These are phyloP conservation scores for Pseudachorutes palmiensis DNA, from an alignment of 1,140 invertebrate species.

Conservation along the genomic window DNA sequence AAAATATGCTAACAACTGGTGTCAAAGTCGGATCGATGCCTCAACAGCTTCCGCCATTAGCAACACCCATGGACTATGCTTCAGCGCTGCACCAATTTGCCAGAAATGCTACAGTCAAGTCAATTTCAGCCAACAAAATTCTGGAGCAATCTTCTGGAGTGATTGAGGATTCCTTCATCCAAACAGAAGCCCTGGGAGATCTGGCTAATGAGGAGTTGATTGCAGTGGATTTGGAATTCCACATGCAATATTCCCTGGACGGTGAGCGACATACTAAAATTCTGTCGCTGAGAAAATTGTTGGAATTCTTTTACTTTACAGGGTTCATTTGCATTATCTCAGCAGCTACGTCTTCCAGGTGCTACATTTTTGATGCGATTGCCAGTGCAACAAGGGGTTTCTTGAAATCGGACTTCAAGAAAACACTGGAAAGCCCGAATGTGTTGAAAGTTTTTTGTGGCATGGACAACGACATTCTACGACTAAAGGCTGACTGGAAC, in stretches of 20 bases:
- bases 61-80: not conserved
- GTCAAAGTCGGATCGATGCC: too few relatives aligned
- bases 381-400: not conserved
- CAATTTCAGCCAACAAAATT: not conserved
- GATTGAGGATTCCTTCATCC: not conserved
- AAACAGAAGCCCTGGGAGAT: not conserved
- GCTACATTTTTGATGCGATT: not conserved
- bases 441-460: conserved; percentile 10
- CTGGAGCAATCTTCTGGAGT: not conserved
- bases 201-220: not conserved
- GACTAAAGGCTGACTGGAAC: not conserved
- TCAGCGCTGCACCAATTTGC: not conserved
- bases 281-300: not conserved
- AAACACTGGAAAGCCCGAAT: not conserved
- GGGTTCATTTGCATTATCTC: not conserved
- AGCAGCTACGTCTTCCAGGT: not conserved
- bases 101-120: not conserved
- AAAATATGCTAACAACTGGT: not conserved
- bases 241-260: not conserved
- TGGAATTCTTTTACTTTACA: not conserved
- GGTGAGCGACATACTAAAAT: not conserved
- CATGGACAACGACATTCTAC: not conserved
- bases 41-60: too few relatives aligned
- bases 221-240: not conserved
- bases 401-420: not conserved